Base-by-base conservation (phyloP, 1,140 invertebrate species). In the Caenorhabditis briggsae region DNA sequence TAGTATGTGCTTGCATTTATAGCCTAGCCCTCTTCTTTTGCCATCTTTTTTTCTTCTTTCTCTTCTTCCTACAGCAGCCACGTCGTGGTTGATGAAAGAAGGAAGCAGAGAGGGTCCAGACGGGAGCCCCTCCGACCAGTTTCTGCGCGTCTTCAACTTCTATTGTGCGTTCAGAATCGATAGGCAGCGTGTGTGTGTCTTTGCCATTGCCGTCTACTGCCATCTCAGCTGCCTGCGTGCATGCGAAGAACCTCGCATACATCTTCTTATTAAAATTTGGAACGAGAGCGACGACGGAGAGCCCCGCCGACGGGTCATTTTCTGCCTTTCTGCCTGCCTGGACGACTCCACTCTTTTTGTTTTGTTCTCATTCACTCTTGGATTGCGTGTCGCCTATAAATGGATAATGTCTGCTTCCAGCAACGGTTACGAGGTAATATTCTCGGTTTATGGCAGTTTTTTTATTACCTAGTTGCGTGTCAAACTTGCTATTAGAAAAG, bases 191-290 rank as follows among this genome's bases (percentile, higher is more conserved):
- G 70, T 78, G 70, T 53, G 70, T 78, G 70, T 78, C 70, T 78
- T 33, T 53, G 70, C 70, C 70, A 78, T 78, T 70, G 33, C 18
- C 41, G n/a, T 78, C 70, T 78, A 78, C 70, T 78, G 33, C 70
- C 48, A 53, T 78, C 46, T 46, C 70, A 6, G 70, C 70, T 78
- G 46, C 33, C 41, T 58, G 56, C 33, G 33, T 33, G 33, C 33
- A 33, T 58, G 41, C n/a, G 43, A 78, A 50, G 70, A 78, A 78
- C 70, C 70, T 78, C 46, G 50, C 70, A 78, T 78, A 78, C 70
- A 46, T 78, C 70, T 78, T 78, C 70, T 78, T 78, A 78, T 78
- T 78, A 78, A 78, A 78, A 78, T 78, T 78, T 53, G 46, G 70
- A 78, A 78, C 70, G 46, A 78, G 70, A 1, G 33, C 70, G 70